Evolutionary conservation across 2,888 invertebrate species (phyloP).

Genomic region (Ophion costatus): DNA sequence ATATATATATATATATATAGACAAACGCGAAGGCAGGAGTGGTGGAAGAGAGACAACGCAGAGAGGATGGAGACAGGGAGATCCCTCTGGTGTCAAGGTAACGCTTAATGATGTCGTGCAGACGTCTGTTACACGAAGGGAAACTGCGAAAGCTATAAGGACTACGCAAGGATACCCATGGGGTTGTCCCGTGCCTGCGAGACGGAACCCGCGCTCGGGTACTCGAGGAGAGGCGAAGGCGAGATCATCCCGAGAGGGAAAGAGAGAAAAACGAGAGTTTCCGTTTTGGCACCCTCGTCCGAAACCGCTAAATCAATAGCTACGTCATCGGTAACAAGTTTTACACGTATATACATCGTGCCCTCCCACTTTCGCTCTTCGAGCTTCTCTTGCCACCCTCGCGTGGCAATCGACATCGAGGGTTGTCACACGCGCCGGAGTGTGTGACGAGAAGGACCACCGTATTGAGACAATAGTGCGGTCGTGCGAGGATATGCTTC

Average conservation of each 20-base stretch:
- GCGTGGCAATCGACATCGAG: constrained; percentile 59
- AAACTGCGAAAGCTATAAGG: constrained; percentile 41
- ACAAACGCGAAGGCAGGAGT: background rate
- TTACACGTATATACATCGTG: constrained; percentile 65
- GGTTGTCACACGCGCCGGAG: constrained; percentile 50
- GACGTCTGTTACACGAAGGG: constrained; percentile 45
- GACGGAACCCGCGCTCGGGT: constrained; percentile 22
- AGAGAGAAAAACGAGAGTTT: constrained; percentile 63
- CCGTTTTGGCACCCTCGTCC: constrained; percentile 70
- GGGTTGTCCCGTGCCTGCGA: constrained; percentile 52
- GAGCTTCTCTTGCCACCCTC: constrained; percentile 19
- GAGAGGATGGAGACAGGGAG: constrained; percentile 2
- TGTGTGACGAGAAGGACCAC: constrained; percentile 44
- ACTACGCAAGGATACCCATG: constrained; percentile 62
- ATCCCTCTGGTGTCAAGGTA: constrained; percentile 67
- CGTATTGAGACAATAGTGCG: constrained; percentile 66
- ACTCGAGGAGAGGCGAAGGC: constrained; percentile 43
- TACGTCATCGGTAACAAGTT: constrained; percentile 77
- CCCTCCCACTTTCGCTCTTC: constrained; percentile 44
- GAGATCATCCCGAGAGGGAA: constrained; percentile 27
- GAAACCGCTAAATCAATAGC: constrained; percentile 79
- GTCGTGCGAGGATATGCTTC: constrained; percentile 33
- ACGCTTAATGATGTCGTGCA: constrained; percentile 74
- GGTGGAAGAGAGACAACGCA: constrained; percentile 1
- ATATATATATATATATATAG: background rate